Evolutionary conservation across 2,888 invertebrate genomes (phyloP).

Genomic region (Meiosimyza decipiens): DNA sequence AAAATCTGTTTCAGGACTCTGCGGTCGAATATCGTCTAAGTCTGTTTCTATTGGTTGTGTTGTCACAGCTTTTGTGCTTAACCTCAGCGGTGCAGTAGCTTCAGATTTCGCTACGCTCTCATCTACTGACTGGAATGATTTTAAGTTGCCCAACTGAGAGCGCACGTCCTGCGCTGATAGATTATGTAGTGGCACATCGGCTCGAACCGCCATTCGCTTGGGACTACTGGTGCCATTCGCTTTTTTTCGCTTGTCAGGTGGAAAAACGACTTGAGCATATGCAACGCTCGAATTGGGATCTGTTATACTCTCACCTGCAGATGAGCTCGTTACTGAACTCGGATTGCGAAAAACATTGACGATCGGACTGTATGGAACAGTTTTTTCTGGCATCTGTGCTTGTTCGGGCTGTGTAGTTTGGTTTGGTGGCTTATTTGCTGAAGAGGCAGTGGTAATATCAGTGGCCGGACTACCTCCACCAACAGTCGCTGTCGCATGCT

Average conservation of each 20-base stretch:
- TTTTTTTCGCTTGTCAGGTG: slow-evolving; percentile 56
- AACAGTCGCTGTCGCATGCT: neutral
- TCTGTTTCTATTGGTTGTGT: slow-evolving; percentile 35
- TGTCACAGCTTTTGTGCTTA: neutral
- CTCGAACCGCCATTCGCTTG: slow-evolving; percentile 58
- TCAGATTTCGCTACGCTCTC: neutral
- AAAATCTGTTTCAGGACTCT: slow-evolving; percentile 64
- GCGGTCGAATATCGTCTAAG: slow-evolving; percentile 51
- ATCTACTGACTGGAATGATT: slow-evolving; percentile 55
- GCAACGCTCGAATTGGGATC: slow-evolving; percentile 55
- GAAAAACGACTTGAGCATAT: slow-evolving; percentile 63
- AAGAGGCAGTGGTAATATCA: slow-evolving; percentile 48
- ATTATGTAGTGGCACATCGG: slow-evolving; percentile 63
- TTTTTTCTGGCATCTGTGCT: neutral
- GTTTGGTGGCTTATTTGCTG: slow-evolving; percentile 32
- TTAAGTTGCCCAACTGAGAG: slow-evolving; percentile 57
- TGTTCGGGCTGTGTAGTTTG: slow-evolving; percentile 34
- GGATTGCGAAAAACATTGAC: slow-evolving; percentile 58
- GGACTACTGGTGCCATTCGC: slow-evolving; percentile 55
- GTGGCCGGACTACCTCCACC: slow-evolving; percentile 53
- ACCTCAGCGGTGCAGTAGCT: neutral
- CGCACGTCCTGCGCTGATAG: slow-evolving; percentile 61
- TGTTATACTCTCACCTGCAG: slow-evolving; percentile 52
- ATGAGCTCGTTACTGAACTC: slow-evolving; percentile 59
- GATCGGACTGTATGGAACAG: slow-evolving; percentile 11